Evolutionary conservation across 2,888 invertebrate genomes (phyloP).

Genomic region (Trissolcus brochymenae): DNA sequence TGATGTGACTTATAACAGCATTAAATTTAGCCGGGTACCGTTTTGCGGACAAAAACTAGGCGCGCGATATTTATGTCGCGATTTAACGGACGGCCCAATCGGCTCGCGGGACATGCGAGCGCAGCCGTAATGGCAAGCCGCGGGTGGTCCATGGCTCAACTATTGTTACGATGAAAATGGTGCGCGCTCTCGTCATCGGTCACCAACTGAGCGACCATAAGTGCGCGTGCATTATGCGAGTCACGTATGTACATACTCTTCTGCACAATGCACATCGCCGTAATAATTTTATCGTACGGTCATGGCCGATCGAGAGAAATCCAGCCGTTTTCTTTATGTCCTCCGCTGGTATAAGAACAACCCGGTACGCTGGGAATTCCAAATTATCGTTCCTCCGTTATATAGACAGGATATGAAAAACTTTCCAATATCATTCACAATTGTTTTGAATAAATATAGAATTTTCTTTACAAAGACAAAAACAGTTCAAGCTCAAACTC

Average conservation of each 20-base stretch:
- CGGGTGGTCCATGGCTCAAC: slow-evolving; percentile 72
- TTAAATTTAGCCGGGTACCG: neutral
- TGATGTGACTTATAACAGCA: slow-evolving; percentile 11
- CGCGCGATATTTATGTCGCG: slow-evolving; percentile 20
- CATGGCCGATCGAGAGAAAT: slow-evolving; percentile 56
- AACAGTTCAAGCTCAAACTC: too few species aligned
- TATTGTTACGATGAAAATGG: slow-evolving; percentile 67
- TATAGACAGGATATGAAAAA: too few species aligned
- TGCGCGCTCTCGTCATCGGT: slow-evolving; percentile 58
- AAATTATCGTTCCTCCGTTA: slow-evolving; percentile 38
- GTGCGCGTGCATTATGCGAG: slow-evolving; percentile 66
- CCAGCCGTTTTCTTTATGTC: slow-evolving; percentile 51
- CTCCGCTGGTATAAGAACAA: slow-evolving; percentile 41
- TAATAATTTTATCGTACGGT: slow-evolving; percentile 58
- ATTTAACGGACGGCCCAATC: slow-evolving; percentile 39
- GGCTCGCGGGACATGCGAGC: slow-evolving; percentile 36
- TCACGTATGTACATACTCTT: slow-evolving; percentile 61
- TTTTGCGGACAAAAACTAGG: slow-evolving; percentile 27
- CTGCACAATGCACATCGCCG: slow-evolving; percentile 53
- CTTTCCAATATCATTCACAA: neutral
- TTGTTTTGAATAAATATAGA: neutral
- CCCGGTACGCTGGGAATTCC: slow-evolving; percentile 43
- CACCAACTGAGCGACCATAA: slow-evolving; percentile 63
- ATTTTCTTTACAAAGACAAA: too few species aligned
- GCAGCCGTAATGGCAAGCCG: slow-evolving; percentile 67